These are phyloP conservation scores for Acrocephalus kingi DNA, from an alignment of 2,113 vertebrate genomes.

Conservation along the genomic window DNA sequence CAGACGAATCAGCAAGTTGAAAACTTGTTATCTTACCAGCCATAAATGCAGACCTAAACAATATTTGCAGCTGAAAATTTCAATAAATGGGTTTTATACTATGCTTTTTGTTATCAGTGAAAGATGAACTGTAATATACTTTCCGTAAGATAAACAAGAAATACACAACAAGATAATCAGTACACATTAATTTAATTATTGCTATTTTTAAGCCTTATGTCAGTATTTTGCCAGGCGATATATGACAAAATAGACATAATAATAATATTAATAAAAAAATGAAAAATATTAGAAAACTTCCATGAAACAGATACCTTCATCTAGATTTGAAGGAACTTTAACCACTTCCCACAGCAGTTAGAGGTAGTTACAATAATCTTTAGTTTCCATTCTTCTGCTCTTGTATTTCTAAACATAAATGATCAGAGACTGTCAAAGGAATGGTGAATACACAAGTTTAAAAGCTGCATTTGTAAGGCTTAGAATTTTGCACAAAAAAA, in stretches of 20 bases:
- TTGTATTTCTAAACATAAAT: background rate
- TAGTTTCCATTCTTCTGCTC: constrained; percentile 35
- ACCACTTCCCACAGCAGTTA: constrained; percentile 67
- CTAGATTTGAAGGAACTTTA: constrained; percentile 43
- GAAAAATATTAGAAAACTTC: background rate
- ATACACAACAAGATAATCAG: background rate
- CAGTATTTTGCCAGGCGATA: background rate
- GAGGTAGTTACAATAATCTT: constrained; percentile 45
- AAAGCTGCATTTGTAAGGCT: constrained; percentile 24
- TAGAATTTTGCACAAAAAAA: background rate
- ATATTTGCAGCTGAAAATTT: background rate
- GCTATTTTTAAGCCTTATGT: constrained; percentile 6
- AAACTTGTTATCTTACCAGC: background rate
- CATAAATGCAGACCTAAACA: background rate
- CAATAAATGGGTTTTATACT: background rate
- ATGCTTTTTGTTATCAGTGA: background rate
- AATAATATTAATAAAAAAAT: background rate
- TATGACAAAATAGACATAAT: background rate
- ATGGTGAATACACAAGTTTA: background rate
- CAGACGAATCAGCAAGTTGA: background rate
- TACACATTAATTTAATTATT: background rate
- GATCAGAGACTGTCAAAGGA: background rate
- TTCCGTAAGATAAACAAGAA: background rate
- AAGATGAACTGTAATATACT: background rate
- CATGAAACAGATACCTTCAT: constrained; percentile 68